Evolutionary conservation across 1,140 invertebrate genomes (phyloP), one percentile per base, ranked within the genome.

Genomic region (Lycorma delicatula): DNA sequence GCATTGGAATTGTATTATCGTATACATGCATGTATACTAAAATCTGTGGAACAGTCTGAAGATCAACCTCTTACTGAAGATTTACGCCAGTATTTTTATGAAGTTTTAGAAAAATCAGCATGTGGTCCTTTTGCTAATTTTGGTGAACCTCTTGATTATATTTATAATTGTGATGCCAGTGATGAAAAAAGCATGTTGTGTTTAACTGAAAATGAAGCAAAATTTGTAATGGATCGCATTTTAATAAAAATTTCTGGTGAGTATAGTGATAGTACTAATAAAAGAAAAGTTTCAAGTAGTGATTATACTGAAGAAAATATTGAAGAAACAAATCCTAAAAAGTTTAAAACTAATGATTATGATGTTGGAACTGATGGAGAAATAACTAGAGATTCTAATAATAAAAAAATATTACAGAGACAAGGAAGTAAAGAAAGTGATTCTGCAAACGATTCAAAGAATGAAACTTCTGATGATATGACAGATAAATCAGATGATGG

Each of bases 21-120:
- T 63, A 84, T 91, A 38, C 89, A 96, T 70, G 85, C 88, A 0
- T 85, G 85, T 38, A 87, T 91, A 66, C 72, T 96, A 2, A 96
- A 95, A 71, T 87, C 85, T 69, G 72, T 95, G 28, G 83, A 92
- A 66, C 80, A 83, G 59, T 79, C 86, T 49, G 76, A 77, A 55
- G 71, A 75, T 36, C 77, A 79, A 67, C 63, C 67, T 1, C 26
- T 77, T n/a, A 74, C 74, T 38, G 71, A 68, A 54, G 72, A 72
- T n/a, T 16, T 34, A 1, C 18, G 60, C 2, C 41, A 54, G 12
- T 18, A 60, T 11, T 65, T 58, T 28, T 59, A 58, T 26, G 29
- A 41, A 18, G 51, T 56, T 25, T 11, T 65, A 9, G 58, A 34
- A n/a, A 58, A 58, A 36, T 18, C 62, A 7, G 51, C 51, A 13